phyloP scores from a whole-genome alignment of 2,113 vertebrate species.

The Charadrius vociferus region DNA sequence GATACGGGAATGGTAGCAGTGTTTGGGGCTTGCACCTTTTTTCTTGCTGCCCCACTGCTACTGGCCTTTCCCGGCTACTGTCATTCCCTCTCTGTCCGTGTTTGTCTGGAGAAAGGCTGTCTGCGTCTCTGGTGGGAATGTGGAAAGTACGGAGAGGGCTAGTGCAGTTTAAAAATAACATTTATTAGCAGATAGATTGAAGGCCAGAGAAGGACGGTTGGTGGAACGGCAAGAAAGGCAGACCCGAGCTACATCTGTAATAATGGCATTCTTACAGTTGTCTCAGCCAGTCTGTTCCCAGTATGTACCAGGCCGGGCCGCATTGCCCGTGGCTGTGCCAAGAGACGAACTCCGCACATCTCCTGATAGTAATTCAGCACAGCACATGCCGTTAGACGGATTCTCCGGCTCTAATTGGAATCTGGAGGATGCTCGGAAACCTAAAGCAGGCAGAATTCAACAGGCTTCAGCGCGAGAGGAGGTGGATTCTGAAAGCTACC shows the following conservation, averaged over 20 bases:
- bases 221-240: conserved; percentile 17
- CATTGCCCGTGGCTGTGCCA: not conserved
- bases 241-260: not conserved
- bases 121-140: not conserved
- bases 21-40: not conserved
- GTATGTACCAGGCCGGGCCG: not conserved
- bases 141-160: not conserved
- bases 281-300: conserved; percentile 17
- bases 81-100: not conserved
- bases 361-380: not conserved
- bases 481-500: not conserved
- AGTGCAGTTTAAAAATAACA: not conserved
- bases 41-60: not conserved
- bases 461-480: not conserved
- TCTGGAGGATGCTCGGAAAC: not conserved
- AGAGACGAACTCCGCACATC: not conserved
- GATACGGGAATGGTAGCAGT: not conserved
- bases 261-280: not conserved
- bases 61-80: not conserved
- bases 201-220: not conserved
- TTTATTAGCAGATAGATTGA: not conserved
- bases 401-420: not conserved
- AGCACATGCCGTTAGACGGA: fast-evolving
- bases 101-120: not conserved
- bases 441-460: not conserved